Evolutionary conservation across 2,113 vertebrate genomes (phyloP).

Genomic region (Corythornis madagascariensis): DNA sequence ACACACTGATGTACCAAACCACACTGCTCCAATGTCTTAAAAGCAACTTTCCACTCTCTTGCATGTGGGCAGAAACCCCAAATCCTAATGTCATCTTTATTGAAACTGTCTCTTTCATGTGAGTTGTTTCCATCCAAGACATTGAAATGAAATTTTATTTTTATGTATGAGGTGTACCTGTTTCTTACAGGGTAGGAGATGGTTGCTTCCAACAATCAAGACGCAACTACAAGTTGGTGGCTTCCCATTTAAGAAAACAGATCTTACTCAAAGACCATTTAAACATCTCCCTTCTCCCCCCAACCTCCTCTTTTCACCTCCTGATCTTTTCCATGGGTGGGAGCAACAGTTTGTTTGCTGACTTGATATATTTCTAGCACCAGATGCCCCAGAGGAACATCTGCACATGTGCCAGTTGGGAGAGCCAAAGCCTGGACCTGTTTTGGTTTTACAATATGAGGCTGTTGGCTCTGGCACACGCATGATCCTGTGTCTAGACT

Average conservation of each 20-base stretch:
- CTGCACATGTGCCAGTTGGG: accelerated
- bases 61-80: background rate
- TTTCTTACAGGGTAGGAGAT: background rate
- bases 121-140: background rate
- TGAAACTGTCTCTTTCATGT: slow-evolving; percentile 13
- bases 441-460: background rate
- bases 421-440: background rate
- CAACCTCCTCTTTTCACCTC: background rate
- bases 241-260: background rate
- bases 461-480: background rate
- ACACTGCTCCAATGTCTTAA: background rate
- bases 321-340: background rate
- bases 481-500: background rate
- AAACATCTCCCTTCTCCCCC: background rate
- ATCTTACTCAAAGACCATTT: background rate
- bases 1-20: background rate
- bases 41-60: slow-evolving; percentile 19
- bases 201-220: background rate
- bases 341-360: background rate
- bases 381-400: background rate
- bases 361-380: background rate
- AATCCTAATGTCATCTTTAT: background rate
- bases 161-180: background rate
- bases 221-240: background rate
- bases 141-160: background rate